Percentiles rank a stretch among this genome's conserved stretches.
phyloP scores from a whole-genome alignment of 2,888 invertebrate genomes.

The Lycia hirtaria region DNA sequence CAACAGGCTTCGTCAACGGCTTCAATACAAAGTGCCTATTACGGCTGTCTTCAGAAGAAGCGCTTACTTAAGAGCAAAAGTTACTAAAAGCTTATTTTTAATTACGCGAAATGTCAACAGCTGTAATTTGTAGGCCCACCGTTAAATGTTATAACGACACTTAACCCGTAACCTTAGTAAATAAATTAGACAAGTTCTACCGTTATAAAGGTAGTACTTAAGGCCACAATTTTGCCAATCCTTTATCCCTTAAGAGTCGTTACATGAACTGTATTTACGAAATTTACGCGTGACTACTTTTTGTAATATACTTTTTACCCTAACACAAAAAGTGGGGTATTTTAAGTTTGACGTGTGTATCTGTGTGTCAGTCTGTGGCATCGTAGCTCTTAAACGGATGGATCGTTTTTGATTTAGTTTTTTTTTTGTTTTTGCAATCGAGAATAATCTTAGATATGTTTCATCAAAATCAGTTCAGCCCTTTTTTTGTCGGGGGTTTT shows the following conservation, averaged over 20 bases:
- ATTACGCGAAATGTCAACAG: constrained; percentile 38
- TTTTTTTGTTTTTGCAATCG: no score
- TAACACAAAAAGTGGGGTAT: constrained; percentile 18
- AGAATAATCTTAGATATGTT: no score
- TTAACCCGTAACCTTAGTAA: constrained; percentile 38
- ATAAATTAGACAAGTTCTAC: constrained; percentile 37
- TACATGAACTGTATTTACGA: no score
- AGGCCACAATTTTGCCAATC: constrained; percentile 24
- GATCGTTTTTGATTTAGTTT: no score
- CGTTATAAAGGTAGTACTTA: constrained; percentile 13
- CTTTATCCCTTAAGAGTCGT: no score
- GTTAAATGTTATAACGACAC: constrained; percentile 40
- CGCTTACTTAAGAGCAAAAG: constrained; percentile 33
- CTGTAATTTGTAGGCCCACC: constrained; percentile 36
- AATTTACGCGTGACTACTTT: no score
- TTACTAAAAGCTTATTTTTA: constrained; percentile 37
- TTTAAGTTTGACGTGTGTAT: no score
- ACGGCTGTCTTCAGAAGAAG: constrained; percentile 14
- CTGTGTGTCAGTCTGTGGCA: no score
- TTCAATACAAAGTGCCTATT: constrained; percentile 4
- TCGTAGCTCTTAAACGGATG: no score
- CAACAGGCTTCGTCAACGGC: background rate
- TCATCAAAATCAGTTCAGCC: no score
- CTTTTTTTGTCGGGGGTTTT: no score
- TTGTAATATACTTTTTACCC: no score